Evolutionary conservation across 2,888 invertebrate species (phyloP).

Genomic region (Cantharis lateralis): DNA sequence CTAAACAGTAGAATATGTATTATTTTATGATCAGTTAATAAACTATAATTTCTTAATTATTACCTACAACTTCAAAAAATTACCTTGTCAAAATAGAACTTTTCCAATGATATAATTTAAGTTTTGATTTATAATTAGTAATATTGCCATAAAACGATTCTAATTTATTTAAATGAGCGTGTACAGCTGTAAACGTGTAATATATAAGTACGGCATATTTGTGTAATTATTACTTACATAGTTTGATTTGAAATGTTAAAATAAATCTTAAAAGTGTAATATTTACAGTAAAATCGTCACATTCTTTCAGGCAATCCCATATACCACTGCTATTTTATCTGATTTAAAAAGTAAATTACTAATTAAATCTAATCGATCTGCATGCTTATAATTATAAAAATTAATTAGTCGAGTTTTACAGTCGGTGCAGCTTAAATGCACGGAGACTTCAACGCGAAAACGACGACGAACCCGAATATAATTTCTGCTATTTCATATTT

Average conservation of each 20-base stretch:
- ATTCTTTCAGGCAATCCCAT: neutral
- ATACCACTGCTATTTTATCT: neutral
- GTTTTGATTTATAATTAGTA: neutral
- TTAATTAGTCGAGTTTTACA: neutral
- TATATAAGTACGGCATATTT: neutral
- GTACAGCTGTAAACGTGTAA: neutral
- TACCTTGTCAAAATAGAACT: neutral
- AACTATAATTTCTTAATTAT: neutral
- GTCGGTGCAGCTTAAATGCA: neutral
- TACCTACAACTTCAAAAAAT: neutral
- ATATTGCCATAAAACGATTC: neutral
- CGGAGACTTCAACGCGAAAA: neutral
- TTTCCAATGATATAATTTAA: neutral
- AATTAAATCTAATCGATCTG: neutral
- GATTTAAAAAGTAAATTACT: too few species aligned
- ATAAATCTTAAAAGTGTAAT: neutral
- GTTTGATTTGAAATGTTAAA: neutral
- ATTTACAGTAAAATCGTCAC: neutral
- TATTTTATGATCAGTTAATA: neutral
- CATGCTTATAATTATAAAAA: neutral
- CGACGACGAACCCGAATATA: neutral
- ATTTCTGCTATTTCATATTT: neutral
- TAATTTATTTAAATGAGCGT: neutral
- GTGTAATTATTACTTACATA: neutral
- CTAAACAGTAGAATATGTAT: neutral